These are phyloP conservation scores for Actinostola sp. DNA, from an alignment of 92 coral and sea anemone species.

Conservation along the genomic window DNA sequence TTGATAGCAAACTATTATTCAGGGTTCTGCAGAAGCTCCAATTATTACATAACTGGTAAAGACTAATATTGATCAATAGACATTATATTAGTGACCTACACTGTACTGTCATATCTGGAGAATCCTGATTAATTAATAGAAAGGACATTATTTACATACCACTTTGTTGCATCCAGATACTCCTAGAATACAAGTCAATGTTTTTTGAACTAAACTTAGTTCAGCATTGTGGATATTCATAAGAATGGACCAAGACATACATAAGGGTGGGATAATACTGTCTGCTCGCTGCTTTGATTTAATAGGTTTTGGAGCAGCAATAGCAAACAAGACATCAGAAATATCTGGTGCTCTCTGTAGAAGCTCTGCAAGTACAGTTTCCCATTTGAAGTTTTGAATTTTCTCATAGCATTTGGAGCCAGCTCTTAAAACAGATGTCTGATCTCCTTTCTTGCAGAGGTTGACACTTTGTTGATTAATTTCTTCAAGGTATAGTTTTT, in stretches of 20 bases:
- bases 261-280: constrained; percentile 19
- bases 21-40: too few species aligned
- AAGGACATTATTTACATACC: constrained; percentile 14
- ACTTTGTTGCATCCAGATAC: constrained; percentile 32
- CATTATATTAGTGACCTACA: not conserved
- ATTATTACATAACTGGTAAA: too few species aligned
- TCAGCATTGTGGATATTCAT: constrained; percentile 31
- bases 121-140: constrained; percentile 1
- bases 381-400: constrained; percentile 4
- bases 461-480: constrained; percentile 18
- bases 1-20: too few species aligned
- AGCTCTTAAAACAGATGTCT: constrained; percentile 38
- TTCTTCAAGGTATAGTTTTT: constrained; percentile 21
- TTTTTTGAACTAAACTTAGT: constrained; percentile 35
- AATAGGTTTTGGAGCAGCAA: not conserved
- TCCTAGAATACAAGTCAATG: constrained; percentile 32
- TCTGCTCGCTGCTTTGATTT: not conserved
- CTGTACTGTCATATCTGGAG: not conserved
- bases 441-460: constrained; percentile 26
- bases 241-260: constrained; percentile 30
- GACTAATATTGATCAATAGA: too few species aligned
- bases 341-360: not conserved
- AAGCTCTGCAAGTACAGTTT: not conserved
- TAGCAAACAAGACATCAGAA: not conserved
- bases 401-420: constrained; percentile 18